These are phyloP conservation scores for Papilio polyxenes DNA, from an alignment of 1,140 invertebrate species.

Conservation along the genomic window DNA sequence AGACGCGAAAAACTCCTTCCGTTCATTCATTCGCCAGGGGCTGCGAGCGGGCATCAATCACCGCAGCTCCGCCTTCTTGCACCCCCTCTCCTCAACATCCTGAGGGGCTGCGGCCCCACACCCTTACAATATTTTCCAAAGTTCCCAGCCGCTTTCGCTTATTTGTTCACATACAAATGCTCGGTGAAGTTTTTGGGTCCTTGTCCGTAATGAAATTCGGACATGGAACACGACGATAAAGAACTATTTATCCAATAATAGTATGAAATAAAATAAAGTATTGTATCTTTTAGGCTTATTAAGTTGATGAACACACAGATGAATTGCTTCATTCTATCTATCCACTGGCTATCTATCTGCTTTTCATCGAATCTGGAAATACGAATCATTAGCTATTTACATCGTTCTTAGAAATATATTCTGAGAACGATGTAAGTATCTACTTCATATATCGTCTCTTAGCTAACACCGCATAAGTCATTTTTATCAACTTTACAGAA, in stretches of 20 bases:
- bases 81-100: not conserved
- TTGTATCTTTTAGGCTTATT: not conserved
- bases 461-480: too few relatives aligned
- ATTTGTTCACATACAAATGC: conserved; percentile 32
- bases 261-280: not conserved
- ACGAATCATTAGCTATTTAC: not conserved
- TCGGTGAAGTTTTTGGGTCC: conserved; percentile 30
- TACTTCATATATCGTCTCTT: too few relatives aligned
- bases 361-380: not conserved
- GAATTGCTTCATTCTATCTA: too few relatives aligned
- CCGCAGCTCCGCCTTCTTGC: not conserved
- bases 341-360: not conserved
- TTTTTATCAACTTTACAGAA: too few relatives aligned
- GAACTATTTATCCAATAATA: conserved; percentile 13
- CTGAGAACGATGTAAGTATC: too few relatives aligned
- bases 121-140: conserved; percentile 24
- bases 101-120: not conserved
- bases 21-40: conserved; percentile 23
- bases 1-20: conserved; percentile 32
- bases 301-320: not conserved
- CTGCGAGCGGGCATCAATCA: conserved; percentile 30
- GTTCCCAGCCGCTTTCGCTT: conserved; percentile 21
- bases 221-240: conserved; percentile 10
- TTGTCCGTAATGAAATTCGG: conserved; percentile 24
- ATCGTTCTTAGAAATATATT: too few relatives aligned